Base-by-base conservation (phyloP, 2,888 invertebrate genomes). In the Cactoblastis cactorum region DNA sequence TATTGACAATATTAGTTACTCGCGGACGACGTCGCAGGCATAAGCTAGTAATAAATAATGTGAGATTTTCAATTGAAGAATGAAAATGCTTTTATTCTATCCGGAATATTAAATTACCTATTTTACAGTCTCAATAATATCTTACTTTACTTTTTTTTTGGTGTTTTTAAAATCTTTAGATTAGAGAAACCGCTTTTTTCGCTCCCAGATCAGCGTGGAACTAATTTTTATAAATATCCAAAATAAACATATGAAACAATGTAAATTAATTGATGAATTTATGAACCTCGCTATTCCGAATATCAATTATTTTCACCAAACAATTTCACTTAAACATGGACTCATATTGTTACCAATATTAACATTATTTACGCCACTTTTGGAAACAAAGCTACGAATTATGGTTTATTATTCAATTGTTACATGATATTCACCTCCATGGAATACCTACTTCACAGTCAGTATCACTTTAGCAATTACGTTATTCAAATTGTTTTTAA, bases 331-430 rank as follows among this genome's bases (percentile, higher is more conserved):
- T 24, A 41, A 41, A 24, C 9, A 41, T 41, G n/a, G 14, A 41
- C 41, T 41, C 22, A 41, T 41, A 41, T 41, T 41, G 41, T 41
- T 41, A 39, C 39, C 22, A 8, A 19, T 14, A 15, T 41, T 22
- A 41, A 41, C 41, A 41, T 24, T 24, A 41, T 41, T 22, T 14
- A 4, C 37, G 11, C 15, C 17, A 24, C 12, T 41, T 22, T 41
- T 24, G 12, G 9, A 41, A 24, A 41, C 41, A 41, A 24, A 17
- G 11, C 17, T 35, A 5, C 15, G 8, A 35, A 35, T 14, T 35
- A 35, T 35, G 14, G 34, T 28, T 28, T 28, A 28, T 28, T 28
- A 33, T 33, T 33, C 33, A n/a, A 1, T 12, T n/a, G 34, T 14
- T 35, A 35, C 14, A 35, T 6, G 14, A 35, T 14, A 35, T 35